These are phyloP conservation scores for Pseudochromis fuscus DNA, from an alignment of 2,797 vertebrate genomes.

Conservation along the genomic window DNA sequence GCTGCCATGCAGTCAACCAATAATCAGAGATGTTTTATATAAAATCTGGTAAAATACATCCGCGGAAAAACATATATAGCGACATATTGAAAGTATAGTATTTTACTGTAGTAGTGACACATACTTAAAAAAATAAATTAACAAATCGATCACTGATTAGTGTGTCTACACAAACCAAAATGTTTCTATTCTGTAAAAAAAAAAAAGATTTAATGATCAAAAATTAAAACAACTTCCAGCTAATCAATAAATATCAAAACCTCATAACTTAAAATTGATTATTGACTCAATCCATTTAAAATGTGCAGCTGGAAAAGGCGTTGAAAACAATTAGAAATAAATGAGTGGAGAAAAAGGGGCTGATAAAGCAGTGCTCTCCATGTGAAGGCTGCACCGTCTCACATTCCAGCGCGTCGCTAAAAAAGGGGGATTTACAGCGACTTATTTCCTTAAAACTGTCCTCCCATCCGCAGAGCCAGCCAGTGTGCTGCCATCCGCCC, in stretches of 20 bases:
- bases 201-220: neutral
- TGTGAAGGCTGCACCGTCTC: slow-evolving; percentile 67
- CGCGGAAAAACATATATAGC: slow-evolving; percentile 10
- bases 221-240: slow-evolving; percentile 6
- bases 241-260: neutral
- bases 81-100: too few relatives aligned
- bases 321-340: slow-evolving; percentile 56
- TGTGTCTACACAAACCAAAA: neutral
- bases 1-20: neutral
- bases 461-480: slow-evolving; percentile 73
- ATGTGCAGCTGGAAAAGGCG: accelerated
- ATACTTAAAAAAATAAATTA: neutral
- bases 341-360: neutral
- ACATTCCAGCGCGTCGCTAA: slow-evolving; percentile 78
- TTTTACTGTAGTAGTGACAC: too few relatives aligned
- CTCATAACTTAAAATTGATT: neutral
- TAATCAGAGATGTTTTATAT: neutral
- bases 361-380: slow-evolving; percentile 45
- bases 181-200: neutral
- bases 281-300: neutral
- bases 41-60: neutral
- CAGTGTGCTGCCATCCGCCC: slow-evolving; percentile 71
- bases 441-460: slow-evolving; percentile 84
- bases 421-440: slow-evolving; percentile 79
- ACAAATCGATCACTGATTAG: neutral